phyloP scores from a whole-genome alignment of 2,888 invertebrate species.

The Campoletis raptor region DNA sequence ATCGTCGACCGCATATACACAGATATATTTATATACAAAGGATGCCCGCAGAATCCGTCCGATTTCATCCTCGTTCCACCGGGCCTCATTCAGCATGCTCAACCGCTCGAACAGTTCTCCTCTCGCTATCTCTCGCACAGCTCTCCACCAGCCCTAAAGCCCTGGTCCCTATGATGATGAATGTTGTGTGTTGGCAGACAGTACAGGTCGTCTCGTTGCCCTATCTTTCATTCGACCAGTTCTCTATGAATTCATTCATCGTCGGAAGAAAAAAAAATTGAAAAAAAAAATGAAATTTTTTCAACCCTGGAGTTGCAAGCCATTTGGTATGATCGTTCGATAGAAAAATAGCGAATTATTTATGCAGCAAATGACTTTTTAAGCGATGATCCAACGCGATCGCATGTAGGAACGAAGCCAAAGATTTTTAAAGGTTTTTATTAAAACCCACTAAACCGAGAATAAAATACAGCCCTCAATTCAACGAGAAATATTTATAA shows the following conservation, averaged over 20 bases:
- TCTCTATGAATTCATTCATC: constrained; percentile 43
- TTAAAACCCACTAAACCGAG: neutral
- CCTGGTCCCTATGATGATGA: constrained; percentile 65
- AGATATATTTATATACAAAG: neutral
- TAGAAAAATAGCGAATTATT: neutral
- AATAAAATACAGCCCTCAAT: neutral
- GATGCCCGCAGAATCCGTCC: constrained; percentile 59
- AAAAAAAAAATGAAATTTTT: neutral
- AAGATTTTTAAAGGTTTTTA: neutral
- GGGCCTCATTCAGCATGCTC: constrained; percentile 66
- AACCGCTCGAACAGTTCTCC: constrained; percentile 63
- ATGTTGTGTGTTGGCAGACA: constrained; percentile 64
- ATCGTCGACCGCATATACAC: constrained; percentile 46
- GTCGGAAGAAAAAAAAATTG: constrained; percentile 16
- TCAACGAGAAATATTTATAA: neutral
- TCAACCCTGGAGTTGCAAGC: neutral
- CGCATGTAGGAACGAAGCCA: neutral
- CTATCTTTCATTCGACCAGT: constrained; percentile 48
- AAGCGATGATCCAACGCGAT: neutral
- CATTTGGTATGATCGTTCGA: constrained; percentile 6
- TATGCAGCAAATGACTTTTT: neutral
- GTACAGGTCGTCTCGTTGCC: constrained; percentile 44
- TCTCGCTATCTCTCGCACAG: constrained; percentile 57
- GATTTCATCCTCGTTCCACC: constrained; percentile 61
- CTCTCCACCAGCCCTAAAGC: constrained; percentile 48